These are phyloP conservation scores for Thymelicus lineola DNA, from an alignment of 2,888 invertebrate genomes.

Conservation along the genomic window DNA sequence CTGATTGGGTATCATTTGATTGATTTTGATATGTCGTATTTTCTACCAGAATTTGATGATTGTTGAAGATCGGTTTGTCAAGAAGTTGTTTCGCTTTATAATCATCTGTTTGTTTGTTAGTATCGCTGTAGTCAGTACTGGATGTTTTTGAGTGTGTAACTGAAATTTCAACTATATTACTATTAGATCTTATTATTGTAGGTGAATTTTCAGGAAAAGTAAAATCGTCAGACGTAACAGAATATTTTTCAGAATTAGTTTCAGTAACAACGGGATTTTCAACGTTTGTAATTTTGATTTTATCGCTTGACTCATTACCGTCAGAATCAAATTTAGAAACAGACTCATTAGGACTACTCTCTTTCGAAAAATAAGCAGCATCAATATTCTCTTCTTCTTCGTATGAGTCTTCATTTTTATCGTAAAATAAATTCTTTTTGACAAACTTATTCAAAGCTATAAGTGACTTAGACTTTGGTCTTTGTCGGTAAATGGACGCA, in stretches of 20 bases:
- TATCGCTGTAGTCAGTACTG: slow-evolving; percentile 42
- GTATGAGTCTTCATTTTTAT: slow-evolving; percentile 56
- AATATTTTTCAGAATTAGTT: slow-evolving; percentile 5
- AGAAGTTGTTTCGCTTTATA: slow-evolving; percentile 68
- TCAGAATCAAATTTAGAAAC: slow-evolving; percentile 70
- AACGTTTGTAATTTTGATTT: slow-evolving; percentile 33
- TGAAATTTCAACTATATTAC: neutral
- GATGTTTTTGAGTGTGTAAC: neutral
- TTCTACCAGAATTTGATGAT: neutral
- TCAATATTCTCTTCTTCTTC: slow-evolving; percentile 56
- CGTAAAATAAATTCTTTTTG: slow-evolving; percentile 74
- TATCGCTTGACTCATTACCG: slow-evolving; percentile 60
- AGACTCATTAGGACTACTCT: slow-evolving; percentile 73
- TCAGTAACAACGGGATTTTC: slow-evolving; percentile 17
- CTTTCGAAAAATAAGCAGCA: slow-evolving; percentile 74
- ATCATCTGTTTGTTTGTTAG: slow-evolving; percentile 68
- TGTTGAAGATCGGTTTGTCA: slow-evolving; percentile 43
- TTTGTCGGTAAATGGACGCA: slow-evolving; percentile 56
- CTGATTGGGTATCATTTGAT: slow-evolving; percentile 7
- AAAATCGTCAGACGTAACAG: slow-evolving; percentile 36
- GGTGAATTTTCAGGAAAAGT: slow-evolving; percentile 11
- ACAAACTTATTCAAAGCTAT: slow-evolving; percentile 76
- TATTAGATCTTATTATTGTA: neutral
- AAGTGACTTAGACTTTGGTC: slow-evolving; percentile 71
- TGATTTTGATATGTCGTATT: neutral